A percentile compares a stretch with the other conserved stretches of the same genome.
These are phyloP conservation scores for Melanostigma gelatinosum DNA, from an alignment of 2,113 vertebrate genomes.

Conservation along the genomic window DNA sequence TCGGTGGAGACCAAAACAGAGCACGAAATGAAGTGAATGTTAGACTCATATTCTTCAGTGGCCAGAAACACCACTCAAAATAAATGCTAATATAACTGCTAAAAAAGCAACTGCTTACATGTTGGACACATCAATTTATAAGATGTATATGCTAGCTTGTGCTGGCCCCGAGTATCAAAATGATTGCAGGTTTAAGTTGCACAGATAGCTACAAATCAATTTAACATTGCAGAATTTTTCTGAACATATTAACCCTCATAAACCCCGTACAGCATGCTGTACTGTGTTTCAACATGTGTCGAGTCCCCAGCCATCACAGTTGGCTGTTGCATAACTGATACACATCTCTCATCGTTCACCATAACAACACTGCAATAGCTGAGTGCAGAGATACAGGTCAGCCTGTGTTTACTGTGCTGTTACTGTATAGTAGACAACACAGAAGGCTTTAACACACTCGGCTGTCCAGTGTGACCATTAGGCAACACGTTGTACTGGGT, in stretches of 20 bases:
- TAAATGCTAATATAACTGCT: background rate
- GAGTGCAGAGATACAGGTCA: conserved; percentile 32
- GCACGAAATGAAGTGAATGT: background rate
- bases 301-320: conserved; percentile 7
- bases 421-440: conserved; percentile 7
- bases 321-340: conserved; percentile 46
- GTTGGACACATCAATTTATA: background rate
- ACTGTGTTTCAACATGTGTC: background rate
- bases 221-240: background rate
- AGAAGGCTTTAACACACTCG: background rate
- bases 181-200: background rate
- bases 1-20: conserved; percentile 2
- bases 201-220: background rate
- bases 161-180: background rate
- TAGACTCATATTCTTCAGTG: no score
- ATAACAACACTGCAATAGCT: background rate
- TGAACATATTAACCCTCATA: background rate
- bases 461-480: conserved; percentile 8
- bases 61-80: background rate
- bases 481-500: conserved; percentile 1
- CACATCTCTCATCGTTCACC: conserved; percentile 8
- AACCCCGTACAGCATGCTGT: background rate
- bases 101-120: background rate
- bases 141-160: background rate
- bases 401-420: conserved; percentile 9